phyloP scores from a whole-genome alignment of 2,797 vertebrate species.

The Leptodactylus fallax region DNA sequence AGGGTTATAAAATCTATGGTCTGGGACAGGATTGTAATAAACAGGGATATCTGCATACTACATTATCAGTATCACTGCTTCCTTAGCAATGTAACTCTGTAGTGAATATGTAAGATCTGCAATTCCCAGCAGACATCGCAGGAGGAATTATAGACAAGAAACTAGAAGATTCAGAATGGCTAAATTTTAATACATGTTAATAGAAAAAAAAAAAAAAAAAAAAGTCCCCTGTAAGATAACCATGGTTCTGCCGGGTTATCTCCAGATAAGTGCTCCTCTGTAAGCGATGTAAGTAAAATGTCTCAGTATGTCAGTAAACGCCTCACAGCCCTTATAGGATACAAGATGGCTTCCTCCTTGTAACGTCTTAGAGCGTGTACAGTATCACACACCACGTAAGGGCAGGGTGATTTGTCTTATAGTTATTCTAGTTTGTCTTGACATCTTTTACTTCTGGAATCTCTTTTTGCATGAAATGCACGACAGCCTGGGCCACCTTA shows the following conservation, averaged over 20 bases:
- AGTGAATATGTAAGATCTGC: neutral
- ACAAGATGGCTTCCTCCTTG: conserved; percentile 30
- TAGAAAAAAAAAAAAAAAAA: conserved; percentile 5
- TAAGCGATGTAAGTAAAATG: neutral
- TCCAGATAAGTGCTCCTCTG: neutral
- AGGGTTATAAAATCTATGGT: too few relatives aligned
- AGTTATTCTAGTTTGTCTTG: conserved; percentile 23
- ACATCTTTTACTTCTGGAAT: conserved; percentile 71
- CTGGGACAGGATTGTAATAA: too few relatives aligned
- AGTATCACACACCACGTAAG: neutral
- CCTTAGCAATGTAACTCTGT: neutral
- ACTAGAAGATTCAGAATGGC: neutral
- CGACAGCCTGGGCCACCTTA: conserved; percentile 86
- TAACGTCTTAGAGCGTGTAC: neutral
- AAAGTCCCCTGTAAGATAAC: conserved; percentile 14
- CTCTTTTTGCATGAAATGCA: conserved; percentile 84
- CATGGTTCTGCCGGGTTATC: neutral
- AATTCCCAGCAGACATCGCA: neutral
- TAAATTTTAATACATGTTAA: conserved; percentile 31
- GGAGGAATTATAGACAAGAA: neutral
- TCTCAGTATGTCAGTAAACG: neutral
- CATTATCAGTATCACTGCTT: neutral
- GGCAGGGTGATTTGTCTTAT: neutral
- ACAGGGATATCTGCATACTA: too few relatives aligned
- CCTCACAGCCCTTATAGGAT: conserved; percentile 22